A percentile compares a stretch with the other conserved stretches of the same genome.
phyloP scores from a whole-genome alignment of 2,888 invertebrate genomes.

The Myathropa florea region DNA sequence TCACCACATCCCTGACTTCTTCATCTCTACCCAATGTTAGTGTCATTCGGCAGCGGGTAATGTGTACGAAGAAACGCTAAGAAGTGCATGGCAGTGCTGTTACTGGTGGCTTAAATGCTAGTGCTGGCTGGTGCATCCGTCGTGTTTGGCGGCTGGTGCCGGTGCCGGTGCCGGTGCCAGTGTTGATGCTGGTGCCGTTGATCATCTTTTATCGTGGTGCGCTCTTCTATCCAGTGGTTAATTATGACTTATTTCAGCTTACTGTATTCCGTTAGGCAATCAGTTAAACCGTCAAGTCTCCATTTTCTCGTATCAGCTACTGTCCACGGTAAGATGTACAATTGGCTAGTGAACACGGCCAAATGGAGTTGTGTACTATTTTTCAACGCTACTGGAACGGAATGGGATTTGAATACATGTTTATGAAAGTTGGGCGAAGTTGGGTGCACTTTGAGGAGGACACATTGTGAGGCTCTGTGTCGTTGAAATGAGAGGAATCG shows the following conservation, averaged over 20 bases:
- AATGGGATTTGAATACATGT: background rate
- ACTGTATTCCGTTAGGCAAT: slow-evolving; percentile 71
- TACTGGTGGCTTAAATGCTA: background rate
- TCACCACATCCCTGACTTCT: slow-evolving; percentile 6
- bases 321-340: slow-evolving; percentile 21
- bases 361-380: slow-evolving; percentile 2
- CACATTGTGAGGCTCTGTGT: too few relatives aligned
- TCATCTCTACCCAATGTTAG: slow-evolving; percentile 6
- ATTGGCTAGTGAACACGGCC: slow-evolving; percentile 2
- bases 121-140: slow-evolving; percentile 6
- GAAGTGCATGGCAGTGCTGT: background rate
- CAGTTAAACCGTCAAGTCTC: slow-evolving; percentile 68
- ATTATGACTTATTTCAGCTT: slow-evolving; percentile 73
- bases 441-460: too few relatives aligned
- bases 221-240: slow-evolving; percentile 72
- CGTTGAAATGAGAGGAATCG: too few relatives aligned
- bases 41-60: slow-evolving; percentile 52
- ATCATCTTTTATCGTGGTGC: slow-evolving; percentile 64
- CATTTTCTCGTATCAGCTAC: slow-evolving; percentile 70
- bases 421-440: too few relatives aligned
- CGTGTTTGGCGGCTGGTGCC: background rate
- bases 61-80: slow-evolving; percentile 48
- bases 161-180: background rate
- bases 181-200: slow-evolving; percentile 48
- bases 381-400: background rate